phyloP scores from a whole-genome alignment of 2,888 invertebrate species.

The Onchidella celtica region DNA sequence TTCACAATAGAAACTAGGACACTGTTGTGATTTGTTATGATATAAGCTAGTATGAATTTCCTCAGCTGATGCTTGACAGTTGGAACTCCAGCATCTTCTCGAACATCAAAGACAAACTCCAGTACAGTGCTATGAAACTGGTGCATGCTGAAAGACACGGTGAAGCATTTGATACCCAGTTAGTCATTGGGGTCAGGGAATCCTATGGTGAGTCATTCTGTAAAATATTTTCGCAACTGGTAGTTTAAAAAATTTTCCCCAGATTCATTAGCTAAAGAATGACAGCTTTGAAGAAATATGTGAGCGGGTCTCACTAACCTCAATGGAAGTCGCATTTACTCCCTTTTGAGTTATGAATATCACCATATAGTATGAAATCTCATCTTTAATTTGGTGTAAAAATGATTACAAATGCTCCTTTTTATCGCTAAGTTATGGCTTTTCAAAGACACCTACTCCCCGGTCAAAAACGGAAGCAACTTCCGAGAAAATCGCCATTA shows the following conservation, averaged over 20 bases:
- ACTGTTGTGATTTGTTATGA: too few relatives aligned
- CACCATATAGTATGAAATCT: too few relatives aligned
- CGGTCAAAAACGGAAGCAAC: too few relatives aligned
- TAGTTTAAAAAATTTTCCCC: not conserved
- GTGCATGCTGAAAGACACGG: slow-evolving; percentile 98
- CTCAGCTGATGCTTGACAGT: slow-evolving; percentile 95
- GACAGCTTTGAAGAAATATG: not conserved
- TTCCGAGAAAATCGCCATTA: too few relatives aligned
- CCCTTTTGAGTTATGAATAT: too few relatives aligned
- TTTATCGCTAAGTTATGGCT: too few relatives aligned
- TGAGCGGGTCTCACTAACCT: too few relatives aligned
- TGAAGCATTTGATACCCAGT: slow-evolving; percentile 97
- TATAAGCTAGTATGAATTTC: not conserved
- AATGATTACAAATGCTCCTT: too few relatives aligned
- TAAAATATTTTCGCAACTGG: not conserved
- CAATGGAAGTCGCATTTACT: not conserved
- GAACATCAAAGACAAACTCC: slow-evolving; percentile 92
- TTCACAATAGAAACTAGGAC: too few relatives aligned
- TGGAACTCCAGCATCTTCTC: slow-evolving; percentile 99
- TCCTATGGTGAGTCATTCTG: slow-evolving; percentile 93
- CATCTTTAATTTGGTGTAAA: too few relatives aligned
- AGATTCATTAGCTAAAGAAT: not conserved
- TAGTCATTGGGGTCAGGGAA: slow-evolving; percentile 98
- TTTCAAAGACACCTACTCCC: too few relatives aligned
- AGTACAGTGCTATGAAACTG: slow-evolving; percentile 95